Evolutionary conservation across 1,140 invertebrate species (phyloP).

Genomic region (Heliconius himera): DNA sequence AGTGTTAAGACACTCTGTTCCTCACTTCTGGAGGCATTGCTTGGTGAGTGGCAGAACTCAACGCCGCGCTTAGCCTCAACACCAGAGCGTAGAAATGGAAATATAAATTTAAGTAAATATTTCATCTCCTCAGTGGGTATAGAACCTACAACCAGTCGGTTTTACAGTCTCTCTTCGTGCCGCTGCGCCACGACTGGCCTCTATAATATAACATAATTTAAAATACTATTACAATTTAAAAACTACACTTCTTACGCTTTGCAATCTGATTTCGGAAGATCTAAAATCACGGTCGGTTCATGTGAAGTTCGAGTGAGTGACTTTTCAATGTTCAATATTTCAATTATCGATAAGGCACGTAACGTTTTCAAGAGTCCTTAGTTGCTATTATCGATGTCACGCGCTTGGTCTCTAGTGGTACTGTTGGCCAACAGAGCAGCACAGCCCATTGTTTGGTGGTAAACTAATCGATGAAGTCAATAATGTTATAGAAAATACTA

Average conservation of each 20-base stretch:
- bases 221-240: neutral
- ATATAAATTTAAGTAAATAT: no score
- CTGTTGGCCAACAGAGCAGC: constrained; percentile 69
- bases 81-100: no score
- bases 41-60: no score
- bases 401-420: constrained; percentile 54
- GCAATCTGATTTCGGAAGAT: neutral
- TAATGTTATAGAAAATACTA: neutral
- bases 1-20: no score
- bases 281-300: neutral
- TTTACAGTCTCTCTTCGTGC: no score
- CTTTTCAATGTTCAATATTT: constrained; percentile 45
- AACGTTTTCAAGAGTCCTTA: constrained; percentile 54
- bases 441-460: constrained; percentile 43
- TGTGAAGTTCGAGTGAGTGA: constrained; percentile 29
- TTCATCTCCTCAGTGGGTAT: no score
- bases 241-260: neutral
- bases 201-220: no score
- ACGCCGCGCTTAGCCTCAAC: no score
- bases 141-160: no score
- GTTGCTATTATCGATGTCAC: constrained; percentile 67
- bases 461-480: constrained; percentile 35
- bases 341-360: constrained; percentile 66
- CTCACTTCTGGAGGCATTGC: no score
- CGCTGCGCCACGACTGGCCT: no score